Base-by-base conservation (phyloP, 2,113 vertebrate species). In the Orthonyx spaldingii region DNA sequence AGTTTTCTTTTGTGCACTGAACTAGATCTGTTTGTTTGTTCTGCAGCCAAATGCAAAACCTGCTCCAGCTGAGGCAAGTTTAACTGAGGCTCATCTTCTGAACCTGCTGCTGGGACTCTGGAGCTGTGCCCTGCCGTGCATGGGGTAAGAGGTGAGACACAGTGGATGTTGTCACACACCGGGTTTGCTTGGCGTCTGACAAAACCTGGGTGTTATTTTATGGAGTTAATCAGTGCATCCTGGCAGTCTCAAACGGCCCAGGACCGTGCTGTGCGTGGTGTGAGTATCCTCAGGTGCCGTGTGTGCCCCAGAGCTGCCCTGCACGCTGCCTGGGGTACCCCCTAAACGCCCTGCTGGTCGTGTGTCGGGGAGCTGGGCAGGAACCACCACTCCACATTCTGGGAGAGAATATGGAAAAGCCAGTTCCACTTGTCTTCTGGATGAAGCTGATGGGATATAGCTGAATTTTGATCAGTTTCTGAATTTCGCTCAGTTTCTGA, bases 11-110 rank as follows among this genome's bases (percentile, higher is more conserved):
- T 68, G 74, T 75, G 41, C 53, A 37, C 52, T 47, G 44, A 18
- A 15, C 56, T 55, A 16, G 27, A 55, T 91, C 42, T 81, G 60
- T 91, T 95, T 91, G 91, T 94, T 94, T 97, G 88, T 94, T 96
- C 89, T 87, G 52, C 89, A 89, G 94, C 95, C 96, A 96, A 95
- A 92, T 91, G 89, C 84, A 95, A 95, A 95, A 75, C 69, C 41
- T 87, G 19, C 86, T 89, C 69, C 89, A 70, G 79, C 68, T 63
- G 56, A 66, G 91, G 74, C 6, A 26, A 81, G 56, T 81, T 74
- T 69, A 47, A 16, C 33, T 26, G 52, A 87, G 72, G 71, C 87
- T 87, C 47, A 47, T 91, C 44, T 55, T 32, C 63, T 47, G 59
- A 69, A 66, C 12, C 52, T 77, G 84, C 63, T 8, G 8, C 65